Evolutionary conservation across 2,113 vertebrate genomes (phyloP), one percentile per base, ranked within the genome.

Genomic region (Dasyprocta punctata): DNA sequence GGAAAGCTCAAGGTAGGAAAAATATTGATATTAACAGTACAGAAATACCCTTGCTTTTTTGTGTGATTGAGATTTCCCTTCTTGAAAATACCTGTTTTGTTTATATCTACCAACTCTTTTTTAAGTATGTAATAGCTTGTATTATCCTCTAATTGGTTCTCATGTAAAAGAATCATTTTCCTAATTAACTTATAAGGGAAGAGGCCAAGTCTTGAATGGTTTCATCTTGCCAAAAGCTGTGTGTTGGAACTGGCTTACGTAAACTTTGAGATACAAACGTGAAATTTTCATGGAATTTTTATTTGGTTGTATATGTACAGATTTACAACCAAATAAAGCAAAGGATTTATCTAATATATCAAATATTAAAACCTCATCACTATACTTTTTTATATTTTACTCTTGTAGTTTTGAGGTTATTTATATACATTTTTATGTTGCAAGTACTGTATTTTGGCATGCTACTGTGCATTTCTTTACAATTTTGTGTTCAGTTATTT

Each of bases 151-250:
- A 97, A 86, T 82, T 94, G 69, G 28, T 92, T 84, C 28, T 63
- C n/a, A 41, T 75, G 36, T 58, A 92, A 93, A 95, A 93, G 22
- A 22, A 87, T 85, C 41, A 95, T 81, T 97, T 96, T 92, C 20
- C 71, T 47, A 93, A 93, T 89, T 77, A 89, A 17, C 87, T 84
- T 89, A 20, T 63, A 88, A 96, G 44, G 75, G 61, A 94, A 95
- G 41, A 82, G 58, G 41, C 41, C 67, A 93, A 81, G 28, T 83
- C 49, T 86, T 69, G 33, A 86, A 69, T 69, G 41, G 61, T 71
- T 56, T 90, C 20, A 49, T 89, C 30, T 87, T 87, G 41, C n/a
- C 44, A 85, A 52, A 12, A 87, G 11, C 60, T 26, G 22, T 14
- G 4, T 86, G 22, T 28, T 81, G 4, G 60, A 87, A 41, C 11